A percentile compares a stretch with the other conserved stretches of the same genome.
Conservation (phyloP, 1,140 invertebrate genomes). For the Lepidurus apus region DNA sequence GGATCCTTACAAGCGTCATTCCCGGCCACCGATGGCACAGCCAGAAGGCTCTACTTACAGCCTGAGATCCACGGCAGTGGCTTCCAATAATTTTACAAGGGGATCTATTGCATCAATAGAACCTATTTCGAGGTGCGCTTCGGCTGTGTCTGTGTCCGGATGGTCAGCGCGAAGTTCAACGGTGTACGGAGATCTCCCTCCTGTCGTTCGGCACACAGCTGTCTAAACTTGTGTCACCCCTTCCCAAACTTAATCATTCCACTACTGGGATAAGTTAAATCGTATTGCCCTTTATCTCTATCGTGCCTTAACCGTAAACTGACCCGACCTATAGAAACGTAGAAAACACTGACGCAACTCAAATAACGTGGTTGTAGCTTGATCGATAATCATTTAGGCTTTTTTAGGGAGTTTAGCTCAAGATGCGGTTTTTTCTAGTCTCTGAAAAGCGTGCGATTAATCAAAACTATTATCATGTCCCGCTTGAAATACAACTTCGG, state of each 20-base stretch:
- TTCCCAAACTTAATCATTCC: background rate
- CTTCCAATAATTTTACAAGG: constrained; percentile 8
- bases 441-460: constrained; percentile 11
- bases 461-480: background rate
- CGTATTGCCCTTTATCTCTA: background rate
- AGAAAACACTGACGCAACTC: background rate
- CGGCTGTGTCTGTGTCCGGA: background rate
- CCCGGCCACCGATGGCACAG: background rate
- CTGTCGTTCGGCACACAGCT: constrained; percentile 9
- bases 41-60: constrained; percentile 16
- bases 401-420: background rate
- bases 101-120: background rate
- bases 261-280: background rate
- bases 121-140: constrained; percentile 4
- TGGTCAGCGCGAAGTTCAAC: constrained; percentile 8
- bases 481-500: background rate
- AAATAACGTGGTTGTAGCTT: constrained; percentile 1
- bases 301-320: background rate
- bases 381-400: background rate
- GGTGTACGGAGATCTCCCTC: constrained; percentile 4
- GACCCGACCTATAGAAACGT: background rate
- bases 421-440: background rate
- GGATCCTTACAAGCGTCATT: background rate
- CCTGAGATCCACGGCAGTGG: background rate
- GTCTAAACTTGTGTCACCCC: background rate